These are phyloP conservation scores for Anoncus sp. DNA, from an alignment of 2,888 invertebrate species.

Conservation along the genomic window DNA sequence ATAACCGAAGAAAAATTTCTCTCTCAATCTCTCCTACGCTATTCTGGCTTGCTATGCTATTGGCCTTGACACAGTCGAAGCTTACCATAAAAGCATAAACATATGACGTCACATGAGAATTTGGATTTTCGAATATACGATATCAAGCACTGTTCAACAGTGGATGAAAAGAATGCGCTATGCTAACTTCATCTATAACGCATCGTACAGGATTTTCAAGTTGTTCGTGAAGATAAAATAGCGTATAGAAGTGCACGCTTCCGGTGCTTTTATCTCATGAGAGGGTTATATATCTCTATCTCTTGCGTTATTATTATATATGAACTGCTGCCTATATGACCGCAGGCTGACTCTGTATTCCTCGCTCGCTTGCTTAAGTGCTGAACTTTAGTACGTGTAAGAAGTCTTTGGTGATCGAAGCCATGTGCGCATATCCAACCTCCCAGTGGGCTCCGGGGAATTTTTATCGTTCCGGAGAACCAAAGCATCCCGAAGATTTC, in stretches of 20 bases:
- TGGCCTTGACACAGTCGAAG: constrained; percentile 41
- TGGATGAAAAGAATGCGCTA: neutral
- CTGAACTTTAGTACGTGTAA: constrained; percentile 49
- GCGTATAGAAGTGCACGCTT: neutral
- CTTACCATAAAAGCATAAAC: neutral
- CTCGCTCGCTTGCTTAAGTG: constrained; percentile 14
- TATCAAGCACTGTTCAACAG: constrained; percentile 18
- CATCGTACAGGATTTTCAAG: constrained; percentile 6
- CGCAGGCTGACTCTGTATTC: constrained; percentile 18
- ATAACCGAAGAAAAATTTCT: neutral
- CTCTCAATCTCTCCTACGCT: constrained; percentile 1
- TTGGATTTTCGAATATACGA: constrained; percentile 23
- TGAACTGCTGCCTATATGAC: neutral
- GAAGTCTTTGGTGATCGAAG: constrained; percentile 33
- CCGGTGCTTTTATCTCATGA: constrained; percentile 8
- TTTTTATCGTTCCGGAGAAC: constrained; percentile 41
- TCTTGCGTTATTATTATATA: constrained; percentile 5
- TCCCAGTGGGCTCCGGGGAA: constrained; percentile 10
- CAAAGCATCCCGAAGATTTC: constrained; percentile 11
- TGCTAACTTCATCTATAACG: constrained; percentile 13
- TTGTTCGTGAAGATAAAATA: neutral
- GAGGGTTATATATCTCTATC: neutral
- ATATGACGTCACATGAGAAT: neutral
- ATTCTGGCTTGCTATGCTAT: neutral
- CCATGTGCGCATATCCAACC: constrained; percentile 26